A percentile compares a stretch with the other conserved stretches of the same genome.
These are phyloP conservation scores for Dolichallabes microphthalmus DNA, from an alignment of 2,113 vertebrate species.

Conservation along the genomic window DNA sequence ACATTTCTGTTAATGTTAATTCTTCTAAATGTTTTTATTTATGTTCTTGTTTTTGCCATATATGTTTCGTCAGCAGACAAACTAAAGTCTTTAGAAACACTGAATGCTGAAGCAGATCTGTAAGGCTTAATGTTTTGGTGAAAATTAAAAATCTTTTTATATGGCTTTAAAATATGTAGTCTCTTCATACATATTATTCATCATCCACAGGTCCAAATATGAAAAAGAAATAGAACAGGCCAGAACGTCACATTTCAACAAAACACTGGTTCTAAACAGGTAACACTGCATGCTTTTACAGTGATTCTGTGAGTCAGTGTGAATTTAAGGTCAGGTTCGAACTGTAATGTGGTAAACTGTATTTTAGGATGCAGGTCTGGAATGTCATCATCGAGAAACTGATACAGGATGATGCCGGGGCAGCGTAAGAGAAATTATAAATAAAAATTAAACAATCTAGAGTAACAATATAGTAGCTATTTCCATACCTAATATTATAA, in stretches of 20 bases:
- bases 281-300: constrained; percentile 42
- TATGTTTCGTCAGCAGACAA: constrained; percentile 56
- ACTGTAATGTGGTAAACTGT: not conserved
- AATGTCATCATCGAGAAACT: constrained; percentile 67
- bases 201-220: constrained; percentile 64
- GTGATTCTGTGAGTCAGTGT: not conserved
- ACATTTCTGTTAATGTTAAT: not conserved
- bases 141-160: not conserved
- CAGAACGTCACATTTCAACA: constrained; percentile 67
- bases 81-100: constrained; percentile 55
- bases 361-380: constrained; percentile 76
- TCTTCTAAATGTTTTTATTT: not conserved
- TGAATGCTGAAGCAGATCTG: constrained; percentile 65
- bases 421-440: constrained; percentile 59
- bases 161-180: not conserved
- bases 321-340: not conserved
- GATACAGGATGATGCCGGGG: constrained; percentile 59
- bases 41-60: not conserved
- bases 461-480: not conserved
- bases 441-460: not conserved
- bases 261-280: constrained; percentile 71
- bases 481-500: not conserved
- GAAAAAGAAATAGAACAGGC: constrained; percentile 65
- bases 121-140: constrained; percentile 56
- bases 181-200: not conserved